Conservation (phyloP, 2,113 vertebrate species). For the Riparia riparia region DNA sequence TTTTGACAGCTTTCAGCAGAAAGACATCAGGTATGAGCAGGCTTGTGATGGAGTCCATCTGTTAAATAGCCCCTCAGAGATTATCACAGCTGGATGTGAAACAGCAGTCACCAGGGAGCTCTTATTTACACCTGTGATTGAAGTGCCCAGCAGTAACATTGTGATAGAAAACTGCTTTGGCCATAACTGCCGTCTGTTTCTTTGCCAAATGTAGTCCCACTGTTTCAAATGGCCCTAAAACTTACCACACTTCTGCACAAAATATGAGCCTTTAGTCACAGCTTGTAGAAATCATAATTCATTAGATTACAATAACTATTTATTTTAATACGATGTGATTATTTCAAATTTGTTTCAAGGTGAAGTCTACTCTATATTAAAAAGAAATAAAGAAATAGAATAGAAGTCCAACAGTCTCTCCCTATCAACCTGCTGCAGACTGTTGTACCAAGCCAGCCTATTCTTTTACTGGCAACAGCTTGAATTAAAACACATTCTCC, state of each 20-base stretch:
- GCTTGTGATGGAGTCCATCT: neutral
- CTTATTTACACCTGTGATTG: slow-evolving; percentile 27
- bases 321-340: slow-evolving; percentile 10
- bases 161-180: neutral
- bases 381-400: slow-evolving; percentile 25
- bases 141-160: neutral
- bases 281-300: neutral
- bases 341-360: slow-evolving; percentile 55
- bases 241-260: neutral
- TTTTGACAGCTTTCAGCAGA: slow-evolving; percentile 4
- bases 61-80: neutral
- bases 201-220: neutral
- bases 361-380: slow-evolving; percentile 16
- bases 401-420: neutral
- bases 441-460: neutral
- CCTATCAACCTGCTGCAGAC: slow-evolving; percentile 39
- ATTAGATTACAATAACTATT: neutral
- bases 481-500: slow-evolving; percentile 62
- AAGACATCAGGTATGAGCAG: neutral
- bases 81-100: slow-evolving; percentile 24
- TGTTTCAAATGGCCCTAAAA: neutral
- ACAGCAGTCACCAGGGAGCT: slow-evolving; percentile 7
- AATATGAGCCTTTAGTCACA: neutral
- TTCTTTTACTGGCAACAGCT: slow-evolving; percentile 4
- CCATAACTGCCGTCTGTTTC: neutral